Base-by-base conservation (phyloP, 2,888 invertebrate species). In the Heliconius ethilla region DNA sequence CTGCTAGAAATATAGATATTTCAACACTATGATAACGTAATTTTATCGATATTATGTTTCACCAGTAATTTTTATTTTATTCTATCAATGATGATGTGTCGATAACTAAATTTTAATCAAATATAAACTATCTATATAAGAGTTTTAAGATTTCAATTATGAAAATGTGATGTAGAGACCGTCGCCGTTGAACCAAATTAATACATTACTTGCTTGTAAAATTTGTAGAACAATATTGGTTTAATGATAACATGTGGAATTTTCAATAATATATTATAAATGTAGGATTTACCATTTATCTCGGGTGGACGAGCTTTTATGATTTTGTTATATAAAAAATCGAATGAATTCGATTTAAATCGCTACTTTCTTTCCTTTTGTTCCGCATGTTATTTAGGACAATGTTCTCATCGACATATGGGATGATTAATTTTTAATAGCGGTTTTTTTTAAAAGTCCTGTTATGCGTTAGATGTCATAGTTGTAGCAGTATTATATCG, bases 401-500 rank as follows among this genome's bases (percentile, higher is more conserved):
- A 81, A 74, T 77, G 80, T 75, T 80, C 78, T 80, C 79, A 77
- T 77, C 59, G 65, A 40, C 67, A 29, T 9, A 75, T 51, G 40
- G 65, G 1, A 59, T 45, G 40, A 11, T 18, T 29, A 29, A 13
- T 45, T 40, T 65, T n/a, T n/a, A 18, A 66, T 72, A 76, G 55
- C 66, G 37, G 37, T 76, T 59, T 70, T 76, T 70, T 72, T 3
- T 33, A 33, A 66, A 78, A 79, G 67, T 66, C 67, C 77, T 80
- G 73, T 80, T 78, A 78, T 78, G 81, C 78, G 82, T 84, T 85
- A 85, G 86, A 86, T 87, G 87, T 86, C 79, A 84, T 91, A 91
- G 89, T 84, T 85, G 89, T 89, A 92, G 90, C 93, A 93, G 93
- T 93, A 93, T 93, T 93, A 93, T 89, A 88, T 85, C 86, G 85